Conservation (phyloP, 1,140 invertebrate genomes). For the Chymomyza costata region DNA sequence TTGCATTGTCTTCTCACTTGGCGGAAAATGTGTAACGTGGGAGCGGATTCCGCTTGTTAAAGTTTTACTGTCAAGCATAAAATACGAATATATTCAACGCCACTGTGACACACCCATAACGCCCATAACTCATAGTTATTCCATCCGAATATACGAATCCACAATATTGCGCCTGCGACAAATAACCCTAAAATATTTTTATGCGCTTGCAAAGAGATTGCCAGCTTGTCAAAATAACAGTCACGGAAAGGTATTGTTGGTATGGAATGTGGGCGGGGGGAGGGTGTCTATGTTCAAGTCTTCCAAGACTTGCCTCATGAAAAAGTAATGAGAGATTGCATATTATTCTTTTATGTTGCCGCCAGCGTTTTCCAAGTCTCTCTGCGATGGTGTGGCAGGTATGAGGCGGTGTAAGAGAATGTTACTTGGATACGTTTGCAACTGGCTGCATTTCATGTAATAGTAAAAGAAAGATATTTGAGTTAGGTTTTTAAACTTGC, state of each 20-base stretch:
- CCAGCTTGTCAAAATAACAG: slow-evolving; percentile 42
- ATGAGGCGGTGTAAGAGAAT: too few relatives aligned
- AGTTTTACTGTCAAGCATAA: slow-evolving; percentile 46
- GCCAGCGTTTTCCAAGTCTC: too few relatives aligned
- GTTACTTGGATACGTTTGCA: too few relatives aligned
- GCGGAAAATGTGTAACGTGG: too few relatives aligned
- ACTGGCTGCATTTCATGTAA: too few relatives aligned
- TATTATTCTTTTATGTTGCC: too few relatives aligned
- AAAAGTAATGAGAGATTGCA: too few relatives aligned
- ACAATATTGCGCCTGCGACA: slow-evolving; percentile 41
- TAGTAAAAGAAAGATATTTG: too few relatives aligned
- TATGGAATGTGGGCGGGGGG: background rate
- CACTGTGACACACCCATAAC: slow-evolving; percentile 15
- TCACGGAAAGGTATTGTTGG: slow-evolving; percentile 12
- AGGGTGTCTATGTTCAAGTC: slow-evolving; percentile 7
- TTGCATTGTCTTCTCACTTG: too few relatives aligned
- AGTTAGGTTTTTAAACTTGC: too few relatives aligned
- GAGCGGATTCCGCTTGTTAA: slow-evolving; percentile 17
- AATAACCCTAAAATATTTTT: slow-evolving; percentile 57
- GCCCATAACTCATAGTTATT: slow-evolving; percentile 23
- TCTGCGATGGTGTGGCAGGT: too few relatives aligned
- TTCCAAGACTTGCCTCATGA: slow-evolving; percentile 29
- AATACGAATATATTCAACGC: slow-evolving; percentile 11
- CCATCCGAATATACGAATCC: slow-evolving; percentile 8
- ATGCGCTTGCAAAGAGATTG: slow-evolving; percentile 47